Percentiles rank a stretch among this genome's conserved stretches.
Conservation (phyloP, 2,888 invertebrate species). For the Augochlorella aurata region DNA sequence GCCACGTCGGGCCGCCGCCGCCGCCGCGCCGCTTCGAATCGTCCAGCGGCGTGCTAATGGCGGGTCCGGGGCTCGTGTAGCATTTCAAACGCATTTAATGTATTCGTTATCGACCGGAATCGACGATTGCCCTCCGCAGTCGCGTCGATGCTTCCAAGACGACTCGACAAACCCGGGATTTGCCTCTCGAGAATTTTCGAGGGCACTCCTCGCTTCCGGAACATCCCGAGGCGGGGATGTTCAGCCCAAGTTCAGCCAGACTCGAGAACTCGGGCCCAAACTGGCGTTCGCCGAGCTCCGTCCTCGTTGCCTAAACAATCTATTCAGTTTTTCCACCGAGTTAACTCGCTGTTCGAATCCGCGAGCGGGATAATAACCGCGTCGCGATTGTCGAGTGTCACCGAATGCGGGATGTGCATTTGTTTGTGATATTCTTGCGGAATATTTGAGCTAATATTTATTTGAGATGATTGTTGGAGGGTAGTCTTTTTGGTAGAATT, state of each 20-base stretch:
- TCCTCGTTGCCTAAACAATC: too few species aligned
- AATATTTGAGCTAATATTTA: too few species aligned
- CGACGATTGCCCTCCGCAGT: slow-evolving; percentile 37
- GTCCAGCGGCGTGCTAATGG: slow-evolving; percentile 68
- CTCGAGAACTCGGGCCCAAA: background rate
- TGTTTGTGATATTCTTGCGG: too few species aligned
- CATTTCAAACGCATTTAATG: slow-evolving; percentile 71
- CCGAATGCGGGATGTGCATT: too few species aligned
- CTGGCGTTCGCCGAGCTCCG: background rate
- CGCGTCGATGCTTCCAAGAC: slow-evolving; percentile 15
- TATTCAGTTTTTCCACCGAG: too few species aligned
- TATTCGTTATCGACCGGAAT: slow-evolving; percentile 68
- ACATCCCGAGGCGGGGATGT: background rate
- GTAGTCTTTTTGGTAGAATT: too few species aligned
- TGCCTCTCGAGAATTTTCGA: slow-evolving; percentile 16
- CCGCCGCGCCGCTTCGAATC: slow-evolving; percentile 45
- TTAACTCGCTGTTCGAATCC: too few species aligned
- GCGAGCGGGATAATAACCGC: too few species aligned
- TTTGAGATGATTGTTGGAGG: too few species aligned
- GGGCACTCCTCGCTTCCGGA: background rate
- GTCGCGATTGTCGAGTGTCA: too few species aligned
- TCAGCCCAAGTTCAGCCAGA: background rate
- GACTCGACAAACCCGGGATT: background rate
- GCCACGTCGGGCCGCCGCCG: too few species aligned
- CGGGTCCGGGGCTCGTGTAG: slow-evolving; percentile 59